phyloP scores from a whole-genome alignment of 1,140 invertebrate genomes.

The Melitaea cinxia region DNA sequence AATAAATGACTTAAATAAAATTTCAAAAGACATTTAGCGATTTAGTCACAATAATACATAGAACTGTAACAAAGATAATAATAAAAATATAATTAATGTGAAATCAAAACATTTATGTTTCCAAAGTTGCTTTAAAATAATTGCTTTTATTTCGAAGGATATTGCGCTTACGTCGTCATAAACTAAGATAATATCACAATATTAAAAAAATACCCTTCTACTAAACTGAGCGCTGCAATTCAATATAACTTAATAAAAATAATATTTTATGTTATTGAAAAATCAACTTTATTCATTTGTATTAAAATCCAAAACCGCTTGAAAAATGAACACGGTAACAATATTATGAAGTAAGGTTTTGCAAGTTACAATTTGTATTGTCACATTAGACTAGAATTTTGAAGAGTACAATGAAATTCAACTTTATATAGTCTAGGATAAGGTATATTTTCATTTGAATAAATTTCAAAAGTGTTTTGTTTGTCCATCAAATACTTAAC shows the following conservation, averaged over 20 bases:
- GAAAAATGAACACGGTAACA: constrained; percentile 20
- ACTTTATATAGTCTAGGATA: neutral
- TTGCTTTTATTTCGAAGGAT: neutral
- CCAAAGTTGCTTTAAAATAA: neutral
- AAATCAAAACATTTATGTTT: neutral
- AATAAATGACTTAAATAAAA: no score
- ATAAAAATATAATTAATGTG: neutral
- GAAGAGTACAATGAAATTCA: constrained; percentile 16
- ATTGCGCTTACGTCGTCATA: neutral
- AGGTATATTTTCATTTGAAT: neutral
- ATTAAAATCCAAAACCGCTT: constrained; percentile 26
- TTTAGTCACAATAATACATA: no score
- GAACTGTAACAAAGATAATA: no score
- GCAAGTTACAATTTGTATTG: constrained; percentile 54
- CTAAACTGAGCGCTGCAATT: constrained; percentile 40
- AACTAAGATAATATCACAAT: constrained; percentile 13
- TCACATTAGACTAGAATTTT: constrained; percentile 44
- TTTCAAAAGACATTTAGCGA: no score
- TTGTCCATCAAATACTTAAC: constrained; percentile 9
- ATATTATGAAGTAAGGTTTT: constrained; percentile 26
- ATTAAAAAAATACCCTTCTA: constrained; percentile 44
- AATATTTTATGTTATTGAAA: neutral
- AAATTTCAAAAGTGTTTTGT: neutral
- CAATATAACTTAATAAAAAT: constrained; percentile 20
- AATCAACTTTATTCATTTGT: constrained; percentile 11